Conservation (phyloP, 2,888 invertebrate species). For the Sphaerophoria rueppellii region DNA sequence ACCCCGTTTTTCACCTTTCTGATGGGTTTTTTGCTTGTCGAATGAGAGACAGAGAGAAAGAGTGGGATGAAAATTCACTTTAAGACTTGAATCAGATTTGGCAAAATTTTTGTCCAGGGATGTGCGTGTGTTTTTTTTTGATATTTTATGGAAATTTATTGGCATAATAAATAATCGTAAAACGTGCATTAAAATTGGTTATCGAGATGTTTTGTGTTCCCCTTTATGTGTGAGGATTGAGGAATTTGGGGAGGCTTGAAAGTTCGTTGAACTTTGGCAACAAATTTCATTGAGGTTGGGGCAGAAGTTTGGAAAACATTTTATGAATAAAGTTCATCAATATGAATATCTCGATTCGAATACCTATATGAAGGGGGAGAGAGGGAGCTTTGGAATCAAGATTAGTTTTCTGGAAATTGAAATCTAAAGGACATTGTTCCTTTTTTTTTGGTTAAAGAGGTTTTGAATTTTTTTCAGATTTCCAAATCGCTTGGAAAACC, state of each 20-base stretch:
- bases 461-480: too few species aligned
- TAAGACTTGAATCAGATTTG: constrained; percentile 44
- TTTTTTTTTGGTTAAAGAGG: too few species aligned
- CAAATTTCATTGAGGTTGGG: background rate
- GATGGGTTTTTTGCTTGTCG: background rate
- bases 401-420: too few species aligned
- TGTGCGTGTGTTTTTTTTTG: background rate
- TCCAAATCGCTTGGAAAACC: too few species aligned
- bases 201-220: constrained; percentile 57
- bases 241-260: background rate
- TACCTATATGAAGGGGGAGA: too few species aligned
- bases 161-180: constrained; percentile 79
- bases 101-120: constrained; percentile 16
- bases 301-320: background rate
- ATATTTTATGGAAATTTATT: constrained; percentile 80
- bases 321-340: constrained; percentile 25
- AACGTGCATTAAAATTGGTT: constrained; percentile 78
- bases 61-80: constrained; percentile 47
- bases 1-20: constrained; percentile 19
- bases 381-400: too few species aligned
- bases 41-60: background rate
- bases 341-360: background rate
- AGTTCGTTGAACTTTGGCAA: constrained; percentile 18
- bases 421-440: too few species aligned
- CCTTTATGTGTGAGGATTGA: constrained; percentile 4